These are phyloP conservation scores for Cacatua alba DNA, from an alignment of 2,113 vertebrate genomes.

Conservation along the genomic window DNA sequence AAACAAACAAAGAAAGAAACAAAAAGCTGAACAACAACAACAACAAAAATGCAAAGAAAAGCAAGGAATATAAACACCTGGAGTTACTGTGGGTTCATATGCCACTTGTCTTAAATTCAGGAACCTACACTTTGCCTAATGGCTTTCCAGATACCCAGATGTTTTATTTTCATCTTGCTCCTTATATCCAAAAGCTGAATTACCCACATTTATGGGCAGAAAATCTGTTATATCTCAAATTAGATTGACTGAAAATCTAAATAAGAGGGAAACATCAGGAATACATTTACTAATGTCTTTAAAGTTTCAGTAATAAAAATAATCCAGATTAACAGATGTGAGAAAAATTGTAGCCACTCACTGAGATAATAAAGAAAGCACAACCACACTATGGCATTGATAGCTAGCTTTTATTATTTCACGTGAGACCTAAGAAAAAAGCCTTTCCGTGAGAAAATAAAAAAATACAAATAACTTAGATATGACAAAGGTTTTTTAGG, in stretches of 20 bases:
- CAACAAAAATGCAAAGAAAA: neutral
- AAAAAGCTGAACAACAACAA: neutral
- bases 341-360: neutral
- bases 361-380: slow-evolving; percentile 74
- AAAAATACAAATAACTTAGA: slow-evolving; percentile 77
- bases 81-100: neutral
- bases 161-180: neutral
- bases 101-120: neutral
- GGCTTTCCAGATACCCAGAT: neutral
- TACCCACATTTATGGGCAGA: neutral
- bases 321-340: no score
- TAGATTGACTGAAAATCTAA: neutral
- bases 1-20: neutral
- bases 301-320: neutral
- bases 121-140: neutral
- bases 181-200: neutral
- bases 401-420: slow-evolving; percentile 75
- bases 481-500: slow-evolving; percentile 60
- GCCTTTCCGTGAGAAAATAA: slow-evolving; percentile 78
- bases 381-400: slow-evolving; percentile 68
- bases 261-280: neutral
- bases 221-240: neutral
- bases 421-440: slow-evolving; percentile 71
- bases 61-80: neutral
- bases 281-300: neutral